Base-by-base conservation (phyloP, 2,888 invertebrate species). In the Autographa gamma region DNA sequence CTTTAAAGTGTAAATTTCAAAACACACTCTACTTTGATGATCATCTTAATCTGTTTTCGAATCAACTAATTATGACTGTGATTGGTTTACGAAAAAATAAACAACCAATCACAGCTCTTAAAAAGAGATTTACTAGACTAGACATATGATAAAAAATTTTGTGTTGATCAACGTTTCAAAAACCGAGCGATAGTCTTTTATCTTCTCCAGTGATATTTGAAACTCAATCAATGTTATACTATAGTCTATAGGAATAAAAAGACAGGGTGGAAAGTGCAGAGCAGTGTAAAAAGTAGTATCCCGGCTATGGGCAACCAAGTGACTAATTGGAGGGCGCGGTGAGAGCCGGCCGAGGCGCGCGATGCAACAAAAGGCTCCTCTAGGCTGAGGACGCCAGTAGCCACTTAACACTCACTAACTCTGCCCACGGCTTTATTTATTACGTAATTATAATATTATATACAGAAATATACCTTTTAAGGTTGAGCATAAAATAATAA, bases 321-420 rank as follows among this genome's bases (percentile, higher is more conserved):
- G 89, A 85, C 84, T 90, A 91, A 91, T 91, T 90, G 86, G 86
- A 87, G 85, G 80, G 84, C 82, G 77, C 73, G 71, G 63, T 64
- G 82, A 67, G 82, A 80, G 76, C 52, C 68, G 69, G 48, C 43
- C 38, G 11, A 38, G 38, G 38, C 38, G 38, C 38, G 25, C 19
- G 73, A 76, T 63, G 74, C 69, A 60, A 77, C 80, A 79, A 74
- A 78, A 77, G 74, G 59, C 65, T 65, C 59, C 65, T 73, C 76
- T 76, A 58, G 62, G 38, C 63, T 41, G 43, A 78, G 76, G 58
- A 59, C 60, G 41, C 63, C 56, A 65, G 32, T 71, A 56, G 76
- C 72, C 77, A 77, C 70, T 81, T 69, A 43, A 58, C 58, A 41
- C 25, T 73, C 54, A 63, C 52, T 66, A 56, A 13, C 58, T 63